Base-by-base conservation (phyloP, 2,888 invertebrate genomes). In the Psococerastis gibbosa region DNA sequence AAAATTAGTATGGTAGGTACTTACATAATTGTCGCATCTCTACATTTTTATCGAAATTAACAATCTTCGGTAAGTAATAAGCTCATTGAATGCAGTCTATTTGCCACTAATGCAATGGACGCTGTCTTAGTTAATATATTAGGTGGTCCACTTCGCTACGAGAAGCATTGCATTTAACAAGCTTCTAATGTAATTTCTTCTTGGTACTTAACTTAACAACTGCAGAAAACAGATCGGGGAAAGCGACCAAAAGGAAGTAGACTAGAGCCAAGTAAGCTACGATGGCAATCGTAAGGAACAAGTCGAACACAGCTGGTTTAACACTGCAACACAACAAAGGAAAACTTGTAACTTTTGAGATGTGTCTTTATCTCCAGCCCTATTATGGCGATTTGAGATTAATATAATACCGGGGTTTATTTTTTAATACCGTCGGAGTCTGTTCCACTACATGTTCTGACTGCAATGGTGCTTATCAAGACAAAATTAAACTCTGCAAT, bases 221-320 rank as follows among this genome's bases (percentile, higher is more conserved):
- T 6, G 20, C 22, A 20, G 20, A 4, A 20, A 18, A 38, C n/a
- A 38, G 17, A 20, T 38, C 17, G 5, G 38, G 18, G 38, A 38
- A 38, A 20, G 17, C 22, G 5, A 4, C 22, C 5, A 91, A 74
- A 9, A 77, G 67, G 53, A 85, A 69, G 63, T 89, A 94, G n/a
- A 94, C 71, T 3, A 76, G 56, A n/a, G 74, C 71, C 44, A 97
- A 70, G 62, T 97, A 97, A 18, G 75, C 68, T 27, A 79, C 67
- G 55, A 97, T 94, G 31, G 75, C 77, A 47, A 84, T 61, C 1
- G 94, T 92, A 11, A 97, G 70, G 53, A 97, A 79, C 53, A 98
- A 74, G 69, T 98, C 97, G 66, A 97, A 97, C 45, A 95, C 79
- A 8, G 97, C 97, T 49, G 97, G 97, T 60, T 97, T 97, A 4